Percentiles rank a stretch among this genome's conserved stretches.
phyloP scores from a whole-genome alignment of 2,888 invertebrate species.

The Drosophila robusta region DNA sequence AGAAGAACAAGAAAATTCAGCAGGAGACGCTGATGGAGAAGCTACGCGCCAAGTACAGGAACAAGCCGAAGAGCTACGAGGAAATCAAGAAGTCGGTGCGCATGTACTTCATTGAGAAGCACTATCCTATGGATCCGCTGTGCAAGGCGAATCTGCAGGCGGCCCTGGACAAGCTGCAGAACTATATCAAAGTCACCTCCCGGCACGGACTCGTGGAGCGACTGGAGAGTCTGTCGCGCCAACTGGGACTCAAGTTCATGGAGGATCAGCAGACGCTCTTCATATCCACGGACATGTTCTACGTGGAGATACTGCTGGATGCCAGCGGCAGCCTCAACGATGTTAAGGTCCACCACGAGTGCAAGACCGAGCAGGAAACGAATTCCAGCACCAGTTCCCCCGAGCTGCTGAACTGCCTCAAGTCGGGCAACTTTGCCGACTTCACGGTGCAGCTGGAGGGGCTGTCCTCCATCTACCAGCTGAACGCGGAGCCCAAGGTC shows the following conservation, averaged over 20 bases:
- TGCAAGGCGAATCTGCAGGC: constrained; percentile 95
- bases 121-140: constrained; percentile 93
- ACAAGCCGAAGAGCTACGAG: constrained; percentile 92
- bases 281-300: constrained; percentile 98
- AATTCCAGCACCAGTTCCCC: constrained; percentile 84
- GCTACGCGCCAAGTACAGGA: constrained; percentile 92
- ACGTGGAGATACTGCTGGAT: constrained; percentile 95
- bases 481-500: constrained; percentile 97
- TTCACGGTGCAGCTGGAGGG: constrained; percentile 97
- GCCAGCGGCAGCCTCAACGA: constrained; percentile 93
- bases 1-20: constrained; percentile 24
- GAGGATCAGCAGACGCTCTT: constrained; percentile 93
- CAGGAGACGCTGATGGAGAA: constrained; percentile 96
- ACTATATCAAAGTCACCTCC: constrained; percentile 96
- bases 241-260: constrained; percentile 95
- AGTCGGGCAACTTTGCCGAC: constrained; percentile 94
- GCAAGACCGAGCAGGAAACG: constrained; percentile 92
- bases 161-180: constrained; percentile 95
- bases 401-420: constrained; percentile 93
- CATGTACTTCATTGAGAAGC: constrained; percentile 94
- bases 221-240: constrained; percentile 95
- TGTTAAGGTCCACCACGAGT: constrained; percentile 96
- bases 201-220: constrained; percentile 96
- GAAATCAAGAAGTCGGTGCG: constrained; percentile 95
- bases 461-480: constrained; percentile 95